Conservation (phyloP, 2,888 invertebrate species). For the Melanargia galathea region DNA sequence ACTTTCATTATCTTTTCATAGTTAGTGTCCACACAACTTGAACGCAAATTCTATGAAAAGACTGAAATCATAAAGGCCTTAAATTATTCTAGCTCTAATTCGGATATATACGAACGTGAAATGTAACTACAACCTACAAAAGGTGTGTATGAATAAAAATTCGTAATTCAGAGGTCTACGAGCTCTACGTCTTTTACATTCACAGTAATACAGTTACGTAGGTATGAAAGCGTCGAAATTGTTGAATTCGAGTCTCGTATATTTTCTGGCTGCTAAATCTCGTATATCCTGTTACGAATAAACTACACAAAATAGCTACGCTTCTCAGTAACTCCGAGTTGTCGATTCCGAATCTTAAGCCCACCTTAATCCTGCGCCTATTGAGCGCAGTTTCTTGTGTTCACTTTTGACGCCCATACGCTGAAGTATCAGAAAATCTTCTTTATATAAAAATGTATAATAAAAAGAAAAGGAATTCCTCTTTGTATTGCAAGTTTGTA, state of each 20-base stretch:
- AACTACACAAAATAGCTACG: slow-evolving; percentile 45
- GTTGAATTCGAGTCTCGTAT: slow-evolving; percentile 45
- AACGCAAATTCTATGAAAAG: slow-evolving; percentile 1
- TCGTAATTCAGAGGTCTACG: slow-evolving; percentile 41
- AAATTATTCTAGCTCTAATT: slow-evolving; percentile 19
- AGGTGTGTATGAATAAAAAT: slow-evolving; percentile 39
- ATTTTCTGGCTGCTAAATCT: slow-evolving; percentile 45
- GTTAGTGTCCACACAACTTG: slow-evolving; percentile 2
- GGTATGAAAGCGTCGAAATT: slow-evolving; percentile 44
- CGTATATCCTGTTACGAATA: slow-evolving; percentile 47
- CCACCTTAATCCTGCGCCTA: slow-evolving; percentile 46
- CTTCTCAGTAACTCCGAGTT: slow-evolving; percentile 47
- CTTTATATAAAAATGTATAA: not conserved
- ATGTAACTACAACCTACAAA: slow-evolving; percentile 36
- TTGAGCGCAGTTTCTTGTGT: slow-evolving; percentile 41
- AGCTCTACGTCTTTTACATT: slow-evolving; percentile 39
- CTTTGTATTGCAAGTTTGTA: no score
- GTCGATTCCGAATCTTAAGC: slow-evolving; percentile 50
- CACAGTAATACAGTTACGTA: slow-evolving; percentile 43
- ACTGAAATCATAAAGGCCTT: slow-evolving; percentile 6
- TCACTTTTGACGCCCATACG: slow-evolving; percentile 33
- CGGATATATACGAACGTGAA: slow-evolving; percentile 23
- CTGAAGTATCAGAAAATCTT: slow-evolving; percentile 23
- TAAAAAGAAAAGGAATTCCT: no score
- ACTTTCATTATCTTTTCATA: not conserved